Percentiles rank a stretch among this genome's conserved stretches.
These are phyloP conservation scores for Venusia cambrica DNA, from an alignment of 2,888 invertebrate species.

Conservation along the genomic window DNA sequence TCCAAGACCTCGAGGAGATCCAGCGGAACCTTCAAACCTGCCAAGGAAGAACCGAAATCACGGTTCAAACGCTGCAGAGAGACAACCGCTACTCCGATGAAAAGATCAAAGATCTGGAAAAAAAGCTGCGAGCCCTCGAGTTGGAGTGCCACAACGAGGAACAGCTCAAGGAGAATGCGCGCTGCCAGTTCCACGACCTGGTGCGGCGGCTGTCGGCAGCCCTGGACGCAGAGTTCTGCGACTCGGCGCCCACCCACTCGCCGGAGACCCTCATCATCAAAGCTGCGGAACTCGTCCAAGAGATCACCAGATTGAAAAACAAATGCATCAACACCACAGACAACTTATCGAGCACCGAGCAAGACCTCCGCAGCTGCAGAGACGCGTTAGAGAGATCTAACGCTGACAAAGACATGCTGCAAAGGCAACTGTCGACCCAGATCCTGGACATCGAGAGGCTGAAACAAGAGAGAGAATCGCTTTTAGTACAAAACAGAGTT, in stretches of 20 bases:
- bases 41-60: slow-evolving; percentile 85
- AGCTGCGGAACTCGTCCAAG: slow-evolving; percentile 89
- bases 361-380: slow-evolving; percentile 84
- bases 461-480: slow-evolving; percentile 88
- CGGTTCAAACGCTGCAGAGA: slow-evolving; percentile 87
- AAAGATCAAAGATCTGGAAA: slow-evolving; percentile 87
- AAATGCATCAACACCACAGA: slow-evolving; percentile 82
- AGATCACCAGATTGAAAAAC: slow-evolving; percentile 83
- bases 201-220: slow-evolving; percentile 86
- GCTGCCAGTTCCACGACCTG: slow-evolving; percentile 85
- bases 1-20: slow-evolving; percentile 89
- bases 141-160: slow-evolving; percentile 87
- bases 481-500: slow-evolving; percentile 86
- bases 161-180: slow-evolving; percentile 87
- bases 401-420: slow-evolving; percentile 87
- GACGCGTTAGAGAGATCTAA: slow-evolving; percentile 84
- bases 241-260: slow-evolving; percentile 82
- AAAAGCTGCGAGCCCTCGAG: slow-evolving; percentile 87
- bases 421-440: slow-evolving; percentile 86
- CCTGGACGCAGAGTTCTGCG: slow-evolving; percentile 86
- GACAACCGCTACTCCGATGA: slow-evolving; percentile 88
- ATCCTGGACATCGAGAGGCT: slow-evolving; percentile 86
- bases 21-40: slow-evolving; percentile 84
- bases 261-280: slow-evolving; percentile 88
- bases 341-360: slow-evolving; percentile 82